These are phyloP conservation scores for Cheiracanthium punctorium DNA, from an alignment of 2,888 invertebrate species.

Conservation along the genomic window DNA sequence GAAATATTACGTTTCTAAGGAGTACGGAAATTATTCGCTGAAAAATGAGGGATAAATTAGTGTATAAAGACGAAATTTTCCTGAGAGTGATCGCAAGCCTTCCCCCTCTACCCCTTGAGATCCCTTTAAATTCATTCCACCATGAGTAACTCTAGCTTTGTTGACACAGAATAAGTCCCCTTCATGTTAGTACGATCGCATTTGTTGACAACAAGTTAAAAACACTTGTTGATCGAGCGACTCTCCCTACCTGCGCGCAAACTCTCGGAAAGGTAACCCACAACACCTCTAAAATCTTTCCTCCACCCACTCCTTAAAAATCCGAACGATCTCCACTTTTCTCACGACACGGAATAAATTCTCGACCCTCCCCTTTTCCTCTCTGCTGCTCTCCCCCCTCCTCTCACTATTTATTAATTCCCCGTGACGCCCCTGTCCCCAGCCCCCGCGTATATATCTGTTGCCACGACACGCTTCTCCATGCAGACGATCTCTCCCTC, in stretches of 20 bases:
- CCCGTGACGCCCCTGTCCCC: conserved; percentile 53
- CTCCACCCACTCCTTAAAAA: not conserved
- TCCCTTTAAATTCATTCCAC: too few relatives aligned
- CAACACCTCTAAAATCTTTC: not conserved
- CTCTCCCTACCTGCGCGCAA: not conserved
- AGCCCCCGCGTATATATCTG: conserved; percentile 52
- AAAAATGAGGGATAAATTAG: too few relatives aligned
- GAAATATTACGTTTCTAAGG: too few relatives aligned
- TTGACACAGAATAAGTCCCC: too few relatives aligned
- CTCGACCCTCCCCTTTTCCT: not conserved
- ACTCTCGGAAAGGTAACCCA: not conserved
- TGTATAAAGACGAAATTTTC: too few relatives aligned
- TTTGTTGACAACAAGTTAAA: conserved; percentile 9
- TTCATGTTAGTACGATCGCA: too few relatives aligned
- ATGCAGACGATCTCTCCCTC: conserved; percentile 51
- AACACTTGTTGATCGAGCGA: conserved; percentile 2
- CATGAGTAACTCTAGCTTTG: too few relatives aligned
- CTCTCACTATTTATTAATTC: conserved; percentile 65
- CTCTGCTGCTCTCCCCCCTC: not conserved
- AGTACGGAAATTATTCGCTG: too few relatives aligned
- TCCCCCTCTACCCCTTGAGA: too few relatives aligned
- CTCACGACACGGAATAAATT: conserved; percentile 51
- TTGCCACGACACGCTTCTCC: conserved; percentile 62
- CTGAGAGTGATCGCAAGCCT: too few relatives aligned
- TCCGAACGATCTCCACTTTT: conserved; percentile 22